These are phyloP conservation scores for Microcebus griseorufus DNA, from an alignment of 2,113 vertebrate genomes.

Conservation along the genomic window DNA sequence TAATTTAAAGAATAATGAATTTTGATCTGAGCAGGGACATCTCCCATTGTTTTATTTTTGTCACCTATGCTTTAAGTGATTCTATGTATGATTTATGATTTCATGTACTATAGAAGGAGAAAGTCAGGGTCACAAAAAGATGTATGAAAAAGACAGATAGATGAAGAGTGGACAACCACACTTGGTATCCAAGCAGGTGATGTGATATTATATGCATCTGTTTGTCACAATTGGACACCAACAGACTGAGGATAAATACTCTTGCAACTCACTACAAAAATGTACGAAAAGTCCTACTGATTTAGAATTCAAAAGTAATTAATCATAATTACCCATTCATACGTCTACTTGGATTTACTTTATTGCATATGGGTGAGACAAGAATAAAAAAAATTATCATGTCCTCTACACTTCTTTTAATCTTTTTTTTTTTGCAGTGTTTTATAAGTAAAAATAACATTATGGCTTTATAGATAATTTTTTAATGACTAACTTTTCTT, in stretches of 20 bases:
- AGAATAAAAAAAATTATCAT: not conserved
- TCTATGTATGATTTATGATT: not conserved
- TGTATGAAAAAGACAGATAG: not conserved
- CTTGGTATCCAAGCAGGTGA: not conserved
- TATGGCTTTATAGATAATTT: not conserved
- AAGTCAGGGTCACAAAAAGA: not conserved
- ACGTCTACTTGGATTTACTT: not conserved
- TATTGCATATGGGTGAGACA: not conserved
- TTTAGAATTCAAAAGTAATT: not conserved
- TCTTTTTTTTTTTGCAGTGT: not conserved
- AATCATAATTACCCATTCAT: not conserved
- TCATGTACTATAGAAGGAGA: not conserved
- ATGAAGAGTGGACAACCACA: not conserved
- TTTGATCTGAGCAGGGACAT: not conserved
- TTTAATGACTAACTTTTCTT: not conserved
- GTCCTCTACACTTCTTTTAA: not conserved
- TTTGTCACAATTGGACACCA: not conserved
- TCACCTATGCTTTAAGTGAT: not conserved
- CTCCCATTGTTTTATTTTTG: not conserved
- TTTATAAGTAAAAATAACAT: not conserved
- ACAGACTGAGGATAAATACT: not conserved
- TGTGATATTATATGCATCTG: not conserved
- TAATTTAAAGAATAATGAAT: not conserved
- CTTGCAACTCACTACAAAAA: not conserved
- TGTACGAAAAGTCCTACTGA: not conserved